These are phyloP conservation scores for Platichthys flesus DNA, from an alignment of 2,113 vertebrate species.

Conservation along the genomic window DNA sequence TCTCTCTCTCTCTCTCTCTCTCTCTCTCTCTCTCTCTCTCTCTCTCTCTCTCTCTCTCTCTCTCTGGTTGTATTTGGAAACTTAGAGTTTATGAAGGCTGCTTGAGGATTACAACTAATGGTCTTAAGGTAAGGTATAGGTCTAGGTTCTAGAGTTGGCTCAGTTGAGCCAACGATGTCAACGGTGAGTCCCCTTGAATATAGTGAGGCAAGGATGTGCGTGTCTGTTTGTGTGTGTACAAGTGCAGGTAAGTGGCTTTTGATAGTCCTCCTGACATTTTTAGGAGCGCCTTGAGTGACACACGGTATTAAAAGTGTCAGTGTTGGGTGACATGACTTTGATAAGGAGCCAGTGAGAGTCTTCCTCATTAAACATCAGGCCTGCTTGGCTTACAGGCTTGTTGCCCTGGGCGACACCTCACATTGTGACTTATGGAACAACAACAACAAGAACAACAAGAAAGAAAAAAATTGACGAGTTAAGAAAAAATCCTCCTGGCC, in stretches of 20 bases:
- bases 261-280: conserved; percentile 57
- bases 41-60: no score
- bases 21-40: no score
- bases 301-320: conserved; percentile 72
- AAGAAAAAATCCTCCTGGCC: conserved; percentile 11
- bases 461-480: not conserved
- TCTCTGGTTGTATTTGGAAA: no score
- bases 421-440: conserved; percentile 47
- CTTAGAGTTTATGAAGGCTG: not conserved
- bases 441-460: not conserved
- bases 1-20: no score
- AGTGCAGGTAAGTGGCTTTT: conserved; percentile 56
- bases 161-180: not conserved
- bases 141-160: not conserved
- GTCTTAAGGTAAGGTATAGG: not conserved
- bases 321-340: conserved; percentile 58
- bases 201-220: not conserved
- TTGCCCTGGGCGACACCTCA: conserved; percentile 65
- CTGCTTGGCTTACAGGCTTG: conserved; percentile 53
- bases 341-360: conserved; percentile 72
- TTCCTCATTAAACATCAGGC: conserved; percentile 77
- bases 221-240: conserved; percentile 22
- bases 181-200: not conserved
- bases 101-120: not conserved
- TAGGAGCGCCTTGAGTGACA: conserved; percentile 58